phyloP scores from a whole-genome alignment of 2,888 invertebrate species.

The Drosophila suboccidentalis region DNA sequence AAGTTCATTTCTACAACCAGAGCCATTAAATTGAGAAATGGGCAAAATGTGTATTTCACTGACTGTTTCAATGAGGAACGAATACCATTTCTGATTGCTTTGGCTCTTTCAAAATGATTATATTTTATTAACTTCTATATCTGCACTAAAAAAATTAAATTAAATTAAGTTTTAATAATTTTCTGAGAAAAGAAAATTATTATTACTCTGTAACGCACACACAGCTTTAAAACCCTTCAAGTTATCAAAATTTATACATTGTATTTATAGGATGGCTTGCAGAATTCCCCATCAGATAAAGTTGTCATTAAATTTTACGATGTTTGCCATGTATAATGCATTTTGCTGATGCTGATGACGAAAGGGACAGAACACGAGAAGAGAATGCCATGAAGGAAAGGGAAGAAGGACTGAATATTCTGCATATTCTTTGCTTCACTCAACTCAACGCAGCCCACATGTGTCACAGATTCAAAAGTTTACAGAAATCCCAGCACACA shows the following conservation, averaged over 20 bases:
- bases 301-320: slow-evolving; percentile 75
- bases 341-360: slow-evolving; percentile 58
- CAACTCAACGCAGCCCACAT: slow-evolving; percentile 28
- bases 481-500: slow-evolving; percentile 1
- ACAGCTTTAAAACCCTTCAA: not conserved
- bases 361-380: not conserved
- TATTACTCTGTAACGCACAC: too few species aligned
- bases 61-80: too few species aligned
- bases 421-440: slow-evolving; percentile 67
- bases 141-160: too few species aligned
- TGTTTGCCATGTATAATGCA: slow-evolving; percentile 75
- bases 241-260: not conserved
- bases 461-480: slow-evolving; percentile 32
- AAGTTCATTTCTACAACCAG: slow-evolving; percentile 67
- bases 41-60: not conserved
- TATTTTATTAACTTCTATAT: too few species aligned
- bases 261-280: not conserved
- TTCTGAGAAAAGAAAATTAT: too few species aligned
- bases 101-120: too few species aligned
- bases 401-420: slow-evolving; percentile 27
- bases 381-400: not conserved
- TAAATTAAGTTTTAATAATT: too few species aligned
- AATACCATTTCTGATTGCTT: too few species aligned
- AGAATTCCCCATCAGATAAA: slow-evolving; percentile 47
- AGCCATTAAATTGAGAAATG: slow-evolving; percentile 67